phyloP scores from a whole-genome alignment of 1,140 invertebrate genomes.

The Pomacea maculata region DNA sequence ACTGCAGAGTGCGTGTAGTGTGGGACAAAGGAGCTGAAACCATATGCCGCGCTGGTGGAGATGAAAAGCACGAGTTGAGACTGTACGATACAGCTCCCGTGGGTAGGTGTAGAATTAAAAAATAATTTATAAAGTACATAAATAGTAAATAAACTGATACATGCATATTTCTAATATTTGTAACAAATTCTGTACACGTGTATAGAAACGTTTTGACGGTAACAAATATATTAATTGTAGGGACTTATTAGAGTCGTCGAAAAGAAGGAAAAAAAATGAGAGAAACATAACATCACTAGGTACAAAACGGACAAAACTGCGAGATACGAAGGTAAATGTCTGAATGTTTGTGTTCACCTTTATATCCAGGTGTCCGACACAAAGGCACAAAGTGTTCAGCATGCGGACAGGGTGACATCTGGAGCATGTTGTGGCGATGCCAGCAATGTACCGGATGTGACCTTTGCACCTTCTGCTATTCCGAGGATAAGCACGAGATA shows the following conservation, averaged over 20 bases:
- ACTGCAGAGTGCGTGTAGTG: constrained; percentile 34
- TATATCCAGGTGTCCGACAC: constrained; percentile 43
- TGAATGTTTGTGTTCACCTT: not conserved
- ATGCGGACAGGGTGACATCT: constrained; percentile 33
- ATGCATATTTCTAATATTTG: too few relatives aligned
- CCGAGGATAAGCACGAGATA: constrained; percentile 39
- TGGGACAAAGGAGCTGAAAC: constrained; percentile 44
- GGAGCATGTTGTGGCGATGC: constrained; percentile 46
- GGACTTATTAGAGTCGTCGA: too few relatives aligned
- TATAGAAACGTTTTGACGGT: too few relatives aligned
- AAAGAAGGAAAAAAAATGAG: too few relatives aligned
- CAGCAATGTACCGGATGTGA: constrained; percentile 63
- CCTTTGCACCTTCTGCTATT: constrained; percentile 46
- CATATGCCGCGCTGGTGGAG: constrained; percentile 38
- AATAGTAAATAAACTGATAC: too few relatives aligned
- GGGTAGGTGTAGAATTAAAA: constrained; percentile 24
- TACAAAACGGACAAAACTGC: too few relatives aligned
- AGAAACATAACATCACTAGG: too few relatives aligned
- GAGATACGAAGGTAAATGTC: too few relatives aligned
- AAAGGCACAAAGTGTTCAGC: constrained; percentile 30
- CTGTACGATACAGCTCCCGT: constrained; percentile 38
- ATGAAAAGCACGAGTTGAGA: constrained; percentile 43
- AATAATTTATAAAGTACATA: too few relatives aligned
- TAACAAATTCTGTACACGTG: too few relatives aligned
- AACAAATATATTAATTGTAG: too few relatives aligned